These are phyloP conservation scores for Smutsia temminckii DNA, from an alignment of 2,797 vertebrate genomes.

Conservation along the genomic window DNA sequence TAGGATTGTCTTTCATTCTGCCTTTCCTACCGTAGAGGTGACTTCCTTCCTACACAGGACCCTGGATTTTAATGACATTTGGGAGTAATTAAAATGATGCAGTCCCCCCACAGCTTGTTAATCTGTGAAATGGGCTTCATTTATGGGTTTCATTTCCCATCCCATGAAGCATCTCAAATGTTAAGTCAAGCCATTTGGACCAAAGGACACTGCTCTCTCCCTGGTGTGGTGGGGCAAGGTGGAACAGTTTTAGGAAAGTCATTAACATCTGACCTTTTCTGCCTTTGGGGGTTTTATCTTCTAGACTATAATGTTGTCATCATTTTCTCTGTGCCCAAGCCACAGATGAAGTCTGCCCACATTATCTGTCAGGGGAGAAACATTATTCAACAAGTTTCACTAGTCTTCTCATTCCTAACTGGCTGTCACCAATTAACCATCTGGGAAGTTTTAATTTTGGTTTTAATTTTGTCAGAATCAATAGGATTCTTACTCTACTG, in stretches of 20 bases:
- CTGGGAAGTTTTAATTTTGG: neutral
- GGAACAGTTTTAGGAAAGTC: neutral
- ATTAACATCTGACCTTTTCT: neutral
- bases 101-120: neutral
- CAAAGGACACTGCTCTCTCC: neutral
- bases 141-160: neutral
- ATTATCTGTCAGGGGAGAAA: neutral
- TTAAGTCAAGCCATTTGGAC: neutral
- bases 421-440: neutral
- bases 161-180: neutral
- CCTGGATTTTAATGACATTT: neutral
- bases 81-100: conserved; percentile 3
- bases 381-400: neutral
- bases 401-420: neutral
- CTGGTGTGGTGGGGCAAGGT: neutral
- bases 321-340: neutral
- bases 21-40: neutral
- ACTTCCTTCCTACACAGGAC: neutral
- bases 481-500: neutral
- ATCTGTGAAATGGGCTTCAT: neutral
- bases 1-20: neutral
- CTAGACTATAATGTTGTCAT: neutral
- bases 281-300: neutral
- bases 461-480: conserved; percentile 17
- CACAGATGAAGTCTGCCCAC: neutral